These are phyloP conservation scores for Gambusia affinis DNA, from an alignment of 2,113 vertebrate species.

Conservation along the genomic window DNA sequence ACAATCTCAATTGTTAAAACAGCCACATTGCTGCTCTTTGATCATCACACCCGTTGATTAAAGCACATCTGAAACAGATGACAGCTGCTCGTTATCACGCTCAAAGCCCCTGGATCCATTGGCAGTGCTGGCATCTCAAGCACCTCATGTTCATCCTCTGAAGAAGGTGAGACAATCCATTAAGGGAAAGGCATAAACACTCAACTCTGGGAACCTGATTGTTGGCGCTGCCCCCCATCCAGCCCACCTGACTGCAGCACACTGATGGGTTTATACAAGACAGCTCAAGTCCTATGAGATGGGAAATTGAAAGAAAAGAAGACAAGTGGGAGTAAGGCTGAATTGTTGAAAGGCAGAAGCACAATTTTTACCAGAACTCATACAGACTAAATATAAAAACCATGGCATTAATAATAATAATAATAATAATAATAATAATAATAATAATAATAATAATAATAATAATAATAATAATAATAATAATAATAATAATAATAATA, in stretches of 20 bases:
- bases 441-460: neutral
- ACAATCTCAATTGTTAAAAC: conserved; percentile 62
- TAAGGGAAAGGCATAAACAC: conserved; percentile 78
- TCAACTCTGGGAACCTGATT: conserved; percentile 72
- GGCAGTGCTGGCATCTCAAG: conserved; percentile 76
- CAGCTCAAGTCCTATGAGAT: conserved; percentile 72
- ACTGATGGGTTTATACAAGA: conserved; percentile 70
- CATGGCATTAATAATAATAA: neutral
- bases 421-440: neutral
- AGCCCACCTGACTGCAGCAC: conserved; percentile 70
- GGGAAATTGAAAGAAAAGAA: conserved; percentile 71
- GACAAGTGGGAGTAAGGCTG: conserved; percentile 60
- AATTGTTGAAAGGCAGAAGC: conserved; percentile 36
- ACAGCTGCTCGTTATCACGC: conserved; percentile 52
- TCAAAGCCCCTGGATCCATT: conserved; percentile 71
- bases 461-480: neutral
- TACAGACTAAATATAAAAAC: conserved; percentile 4
- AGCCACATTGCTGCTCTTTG: conserved; percentile 59
- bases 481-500: neutral
- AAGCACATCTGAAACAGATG: conserved; percentile 71
- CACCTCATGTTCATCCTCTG: conserved; percentile 75
- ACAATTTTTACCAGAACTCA: conserved; percentile 40
- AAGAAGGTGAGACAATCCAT: conserved; percentile 79
- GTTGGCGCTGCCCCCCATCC: conserved; percentile 66
- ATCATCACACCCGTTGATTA: conserved; percentile 66